phyloP scores from a whole-genome alignment of 2,797 vertebrate genomes.

The Menidia menidia region DNA sequence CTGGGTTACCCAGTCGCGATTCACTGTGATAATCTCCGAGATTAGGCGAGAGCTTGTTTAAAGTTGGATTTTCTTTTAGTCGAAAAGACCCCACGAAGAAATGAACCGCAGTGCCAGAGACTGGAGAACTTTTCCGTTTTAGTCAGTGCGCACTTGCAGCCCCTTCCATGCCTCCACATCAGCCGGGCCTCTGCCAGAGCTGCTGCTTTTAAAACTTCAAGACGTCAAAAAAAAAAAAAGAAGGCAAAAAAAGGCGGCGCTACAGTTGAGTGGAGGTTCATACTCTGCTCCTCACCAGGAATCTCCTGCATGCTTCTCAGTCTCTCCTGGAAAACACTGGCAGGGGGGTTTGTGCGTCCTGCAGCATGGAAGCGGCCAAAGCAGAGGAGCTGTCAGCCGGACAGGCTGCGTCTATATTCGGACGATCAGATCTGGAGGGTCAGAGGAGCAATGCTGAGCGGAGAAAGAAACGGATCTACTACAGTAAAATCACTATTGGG shows the following conservation, averaged over 20 bases:
- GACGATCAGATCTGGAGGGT: conserved; percentile 59
- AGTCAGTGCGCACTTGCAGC: neutral
- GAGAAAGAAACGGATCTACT: conserved; percentile 41
- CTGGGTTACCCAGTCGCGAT: neutral
- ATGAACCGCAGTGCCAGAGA: neutral
- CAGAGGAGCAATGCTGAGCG: conserved; percentile 28
- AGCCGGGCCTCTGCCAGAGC: neutral
- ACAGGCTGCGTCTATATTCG: conserved; percentile 67
- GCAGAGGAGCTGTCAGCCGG: conserved; percentile 53
- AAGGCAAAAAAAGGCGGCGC: conserved; percentile 61
- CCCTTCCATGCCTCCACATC: neutral
- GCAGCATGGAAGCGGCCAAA: conserved; percentile 69
- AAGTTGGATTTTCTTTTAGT: neutral
- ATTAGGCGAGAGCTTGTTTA: neutral
- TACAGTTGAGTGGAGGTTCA: conserved; percentile 13
- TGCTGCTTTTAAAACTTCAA: conserved; percentile 13
- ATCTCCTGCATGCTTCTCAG: conserved; percentile 8
- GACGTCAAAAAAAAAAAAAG: conserved; percentile 26
- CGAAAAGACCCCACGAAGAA: neutral
- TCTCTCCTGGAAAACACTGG: conserved; percentile 15
- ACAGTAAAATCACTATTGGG: conserved; percentile 64
- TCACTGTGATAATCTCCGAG: neutral
- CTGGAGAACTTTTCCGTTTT: neutral
- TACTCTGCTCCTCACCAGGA: neutral
- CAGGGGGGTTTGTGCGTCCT: conserved; percentile 1